Conservation (phyloP, 2,888 invertebrate species). For the Sisyra nigra region DNA sequence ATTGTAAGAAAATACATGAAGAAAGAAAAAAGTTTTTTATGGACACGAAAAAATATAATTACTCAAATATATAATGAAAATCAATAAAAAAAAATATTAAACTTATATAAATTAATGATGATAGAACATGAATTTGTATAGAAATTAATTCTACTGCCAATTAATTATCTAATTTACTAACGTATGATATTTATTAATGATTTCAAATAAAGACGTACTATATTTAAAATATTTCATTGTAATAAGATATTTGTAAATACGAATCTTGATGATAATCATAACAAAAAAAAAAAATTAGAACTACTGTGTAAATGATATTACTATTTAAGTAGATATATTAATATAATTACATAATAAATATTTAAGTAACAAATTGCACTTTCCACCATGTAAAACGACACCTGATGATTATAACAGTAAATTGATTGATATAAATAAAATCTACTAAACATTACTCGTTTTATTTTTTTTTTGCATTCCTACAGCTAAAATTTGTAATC, state of each 20-base stretch:
- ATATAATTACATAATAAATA: neutral
- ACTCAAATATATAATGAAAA: too few species aligned
- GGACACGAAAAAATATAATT: too few species aligned
- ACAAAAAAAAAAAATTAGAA: neutral
- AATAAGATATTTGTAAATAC: constrained; percentile 1
- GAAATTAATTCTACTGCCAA: constrained; percentile 2
- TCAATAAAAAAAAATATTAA: too few species aligned
- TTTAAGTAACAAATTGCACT: constrained; percentile 2
- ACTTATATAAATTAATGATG: too few species aligned
- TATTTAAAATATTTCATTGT: neutral
- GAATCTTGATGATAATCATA: constrained; percentile 3
- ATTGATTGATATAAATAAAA: constrained; percentile 1
- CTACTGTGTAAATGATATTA: neutral
- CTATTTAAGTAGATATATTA: neutral
- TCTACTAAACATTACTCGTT: too few species aligned
- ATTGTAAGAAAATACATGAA: too few species aligned
- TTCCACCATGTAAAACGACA: constrained; percentile 3
- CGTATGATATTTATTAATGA: neutral
- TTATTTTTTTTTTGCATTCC: too few species aligned
- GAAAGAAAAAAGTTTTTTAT: too few species aligned
- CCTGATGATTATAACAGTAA: constrained; percentile 2
- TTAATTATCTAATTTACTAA: neutral
- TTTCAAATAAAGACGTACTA: neutral
- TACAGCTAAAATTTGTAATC: too few species aligned
- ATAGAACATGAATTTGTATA: too few species aligned